A percentile compares a stretch with the other conserved stretches of the same genome.
These are phyloP conservation scores for Drosophila lutescens DNA, from an alignment of 2,888 invertebrate species.

Conservation along the genomic window DNA sequence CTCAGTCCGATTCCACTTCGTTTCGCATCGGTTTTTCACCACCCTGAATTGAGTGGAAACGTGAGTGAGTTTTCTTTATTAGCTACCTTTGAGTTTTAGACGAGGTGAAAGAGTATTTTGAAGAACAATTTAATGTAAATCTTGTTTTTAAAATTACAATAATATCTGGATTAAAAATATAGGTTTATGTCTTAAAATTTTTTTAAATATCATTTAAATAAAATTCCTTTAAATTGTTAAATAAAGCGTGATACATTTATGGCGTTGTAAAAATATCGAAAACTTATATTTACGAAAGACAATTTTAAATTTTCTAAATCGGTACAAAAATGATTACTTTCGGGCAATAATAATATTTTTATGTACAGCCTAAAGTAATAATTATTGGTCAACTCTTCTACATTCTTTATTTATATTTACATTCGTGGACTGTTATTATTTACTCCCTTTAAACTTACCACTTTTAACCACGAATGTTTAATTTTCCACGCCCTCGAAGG, in stretches of 20 bases:
- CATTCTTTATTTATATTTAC: neutral
- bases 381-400: too few relatives aligned
- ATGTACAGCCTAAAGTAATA: too few relatives aligned
- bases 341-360: too few relatives aligned
- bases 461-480: neutral
- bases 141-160: neutral
- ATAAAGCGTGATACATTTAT: too few relatives aligned
- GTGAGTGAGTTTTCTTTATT: constrained; percentile 31
- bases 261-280: too few relatives aligned
- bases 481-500: neutral
- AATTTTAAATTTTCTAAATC: too few relatives aligned
- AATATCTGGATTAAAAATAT: neutral
- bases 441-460: neutral
- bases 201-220: too few relatives aligned
- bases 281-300: too few relatives aligned
- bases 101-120: neutral
- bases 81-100: neutral
- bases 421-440: neutral
- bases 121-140: neutral
- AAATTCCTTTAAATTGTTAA: too few relatives aligned
- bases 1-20: constrained; percentile 59
- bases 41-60: constrained; percentile 34
- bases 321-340: too few relatives aligned
- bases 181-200: neutral
- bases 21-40: constrained; percentile 50